Evolutionary conservation across 1,140 invertebrate genomes (phyloP), one percentile per base, ranked within the genome.

Genomic region (Campoletis sonorensis): DNA sequence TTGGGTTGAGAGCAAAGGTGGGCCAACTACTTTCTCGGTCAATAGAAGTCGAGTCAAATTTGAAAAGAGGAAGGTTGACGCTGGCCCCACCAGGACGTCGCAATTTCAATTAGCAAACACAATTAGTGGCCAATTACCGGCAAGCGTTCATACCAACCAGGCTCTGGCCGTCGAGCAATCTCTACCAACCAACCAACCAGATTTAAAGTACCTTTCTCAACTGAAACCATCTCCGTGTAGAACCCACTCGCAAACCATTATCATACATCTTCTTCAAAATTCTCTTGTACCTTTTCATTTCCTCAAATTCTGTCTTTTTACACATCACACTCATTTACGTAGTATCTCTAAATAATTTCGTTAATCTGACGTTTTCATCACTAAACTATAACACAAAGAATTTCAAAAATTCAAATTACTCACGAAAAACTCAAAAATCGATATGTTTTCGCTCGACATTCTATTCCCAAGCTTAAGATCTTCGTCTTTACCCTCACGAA

Each of bases 41-140:
- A 16, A n/a, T 11, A 54, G n/a, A 72, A 73, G 71, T 76, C 73
- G 26, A 76, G 73, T 76, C 26, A 58, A 26, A 21, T 76, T 58
- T 27, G 49, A 33, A 21, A 58, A 76, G 26, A 58, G 73, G 11
- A 30, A 11, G 49, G 73, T 51, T 33, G 58, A 27, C 23, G 68
- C 4, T 30, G 45, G 51, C 51, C 49, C 51, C 11, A 61, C 51
- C 45, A 76, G 73, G 81, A 83, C 68, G 79, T 84, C 85, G 86
- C 86, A 88, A 88, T 86, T 87, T 87, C 86, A 88, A 87, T 87
- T 86, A 89, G 84, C 84, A 88, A 89, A 88, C 84, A 84, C 85
- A 87, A 89, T 89, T 88, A 89, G 80, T 40, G 84, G 83, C 68
- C 85, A 85, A 87, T 87, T 87, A 87, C 82, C 78, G 84, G 73